Percentiles rank a stretch among this genome's conserved stretches.
Evolutionary conservation across 2,888 invertebrate genomes (phyloP).

Genomic region (Archaeoteleia sp.): DNA sequence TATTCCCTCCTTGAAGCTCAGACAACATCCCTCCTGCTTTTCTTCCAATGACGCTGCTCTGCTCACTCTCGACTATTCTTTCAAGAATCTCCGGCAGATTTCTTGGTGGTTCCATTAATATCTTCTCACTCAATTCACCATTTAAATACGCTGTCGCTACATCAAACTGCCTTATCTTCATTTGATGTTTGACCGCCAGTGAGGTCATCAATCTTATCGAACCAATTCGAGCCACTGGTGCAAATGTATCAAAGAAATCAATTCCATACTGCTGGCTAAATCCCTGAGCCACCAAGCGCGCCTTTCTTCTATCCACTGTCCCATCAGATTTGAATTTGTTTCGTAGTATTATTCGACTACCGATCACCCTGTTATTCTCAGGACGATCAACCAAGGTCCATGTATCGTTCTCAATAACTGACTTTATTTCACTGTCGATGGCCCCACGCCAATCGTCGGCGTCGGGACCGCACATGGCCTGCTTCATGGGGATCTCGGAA

Average conservation of each 20-base stretch:
- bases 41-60: constrained; percentile 1
- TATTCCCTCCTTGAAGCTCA: constrained; percentile 28
- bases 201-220: constrained; percentile 53
- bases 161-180: constrained; percentile 55
- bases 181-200: constrained; percentile 38
- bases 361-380: constrained; percentile 27
- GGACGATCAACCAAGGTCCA: constrained; percentile 51
- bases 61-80: not conserved
- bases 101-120: constrained; percentile 53
- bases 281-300: constrained; percentile 48
- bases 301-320: constrained; percentile 46
- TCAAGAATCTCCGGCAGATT: not conserved
- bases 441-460: constrained; percentile 45
- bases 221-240: constrained; percentile 48
- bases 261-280: constrained; percentile 50
- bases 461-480: constrained; percentile 33
- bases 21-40: constrained; percentile 18
- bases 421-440: constrained; percentile 47
- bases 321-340: constrained; percentile 47
- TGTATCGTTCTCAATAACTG: constrained; percentile 51
- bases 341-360: constrained; percentile 33
- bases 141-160: constrained; percentile 56
- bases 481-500: constrained; percentile 9
- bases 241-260: constrained; percentile 51
- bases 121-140: constrained; percentile 50